Conservation (phyloP, 2,113 vertebrate genomes). For the Microtus oregoni region DNA sequence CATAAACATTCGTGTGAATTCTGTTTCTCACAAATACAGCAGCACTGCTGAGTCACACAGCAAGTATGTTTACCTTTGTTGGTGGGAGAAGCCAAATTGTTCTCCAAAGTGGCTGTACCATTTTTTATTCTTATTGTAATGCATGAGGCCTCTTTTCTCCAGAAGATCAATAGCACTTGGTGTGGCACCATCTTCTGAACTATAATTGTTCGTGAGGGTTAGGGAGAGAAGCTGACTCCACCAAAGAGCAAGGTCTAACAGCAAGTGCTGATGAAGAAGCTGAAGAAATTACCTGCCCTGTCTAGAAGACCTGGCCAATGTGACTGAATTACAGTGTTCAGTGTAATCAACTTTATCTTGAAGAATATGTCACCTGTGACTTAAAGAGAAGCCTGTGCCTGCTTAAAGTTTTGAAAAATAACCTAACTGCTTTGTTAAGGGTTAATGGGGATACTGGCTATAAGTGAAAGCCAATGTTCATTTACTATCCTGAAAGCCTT, state of each 20-base stretch:
- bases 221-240: background rate
- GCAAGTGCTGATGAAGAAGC: background rate
- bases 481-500: background rate
- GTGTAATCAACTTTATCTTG: background rate
- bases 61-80: background rate
- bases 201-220: background rate
- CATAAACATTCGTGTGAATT: slow-evolving; percentile 9
- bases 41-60: background rate
- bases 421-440: background rate
- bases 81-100: background rate
- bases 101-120: background rate
- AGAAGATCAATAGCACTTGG: background rate
- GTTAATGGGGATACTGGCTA: background rate
- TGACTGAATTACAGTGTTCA: background rate
- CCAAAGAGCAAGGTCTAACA: background rate
- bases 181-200: background rate
- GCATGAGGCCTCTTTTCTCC: background rate
- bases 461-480: background rate
- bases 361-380: background rate
- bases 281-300: background rate
- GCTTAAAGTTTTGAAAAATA: background rate
- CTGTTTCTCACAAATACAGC: background rate
- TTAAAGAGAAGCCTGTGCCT: background rate
- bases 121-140: background rate
- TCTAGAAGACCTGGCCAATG: background rate